Conservation (phyloP, 1,140 invertebrate genomes). For the Bombus ignitus region DNA sequence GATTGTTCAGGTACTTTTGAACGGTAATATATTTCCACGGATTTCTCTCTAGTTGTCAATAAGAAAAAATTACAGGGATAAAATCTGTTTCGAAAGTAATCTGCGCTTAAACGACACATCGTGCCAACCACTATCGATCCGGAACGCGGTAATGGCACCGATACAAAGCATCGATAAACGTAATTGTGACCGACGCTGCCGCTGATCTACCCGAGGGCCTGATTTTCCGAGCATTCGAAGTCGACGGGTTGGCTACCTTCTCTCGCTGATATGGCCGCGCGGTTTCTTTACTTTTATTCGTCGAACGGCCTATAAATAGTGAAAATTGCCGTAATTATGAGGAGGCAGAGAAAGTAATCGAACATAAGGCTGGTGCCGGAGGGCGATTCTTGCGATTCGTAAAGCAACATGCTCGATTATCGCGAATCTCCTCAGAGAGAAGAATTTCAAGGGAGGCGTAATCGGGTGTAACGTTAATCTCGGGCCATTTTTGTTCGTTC, state of each 20-base stretch:
- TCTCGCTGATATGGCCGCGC: neutral
- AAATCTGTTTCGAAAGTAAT: neutral
- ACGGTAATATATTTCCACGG: no score
- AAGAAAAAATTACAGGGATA: neutral
- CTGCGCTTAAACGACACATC: neutral
- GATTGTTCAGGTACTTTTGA: no score
- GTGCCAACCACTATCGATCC: neutral
- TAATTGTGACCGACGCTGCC: neutral
- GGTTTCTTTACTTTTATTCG: neutral
- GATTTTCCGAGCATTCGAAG: constrained; percentile 8
- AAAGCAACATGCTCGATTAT: constrained; percentile 16
- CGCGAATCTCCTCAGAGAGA: neutral
- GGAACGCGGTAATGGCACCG: constrained; percentile 6
- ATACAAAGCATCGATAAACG: constrained; percentile 22
- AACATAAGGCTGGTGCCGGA: constrained; percentile 38
- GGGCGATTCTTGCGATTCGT: constrained; percentile 19
- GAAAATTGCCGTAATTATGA: constrained; percentile 68
- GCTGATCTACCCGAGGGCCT: neutral
- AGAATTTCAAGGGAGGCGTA: neutral
- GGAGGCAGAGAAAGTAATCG: constrained; percentile 64
- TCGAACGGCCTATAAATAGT: constrained; percentile 58
- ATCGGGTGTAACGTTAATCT: neutral
- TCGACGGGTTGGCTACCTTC: neutral
- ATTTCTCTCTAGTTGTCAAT: neutral
- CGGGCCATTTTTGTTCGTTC: neutral